These are phyloP conservation scores for Colossoma macropomum DNA, from an alignment of 2,113 vertebrate species.

Conservation along the genomic window DNA sequence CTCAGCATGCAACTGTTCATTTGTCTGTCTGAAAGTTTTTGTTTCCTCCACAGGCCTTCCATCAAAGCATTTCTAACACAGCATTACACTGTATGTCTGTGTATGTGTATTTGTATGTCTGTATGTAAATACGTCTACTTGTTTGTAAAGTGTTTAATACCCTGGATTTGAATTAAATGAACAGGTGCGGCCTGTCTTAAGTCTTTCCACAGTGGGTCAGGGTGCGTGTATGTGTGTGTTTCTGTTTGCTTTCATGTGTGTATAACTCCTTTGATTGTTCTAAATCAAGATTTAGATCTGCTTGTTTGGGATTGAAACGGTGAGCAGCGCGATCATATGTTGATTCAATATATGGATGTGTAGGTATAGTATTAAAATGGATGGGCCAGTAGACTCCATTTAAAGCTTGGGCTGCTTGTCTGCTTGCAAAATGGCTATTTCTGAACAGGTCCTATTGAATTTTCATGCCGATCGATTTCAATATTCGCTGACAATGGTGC, in stretches of 20 bases:
- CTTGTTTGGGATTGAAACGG: constrained; percentile 1
- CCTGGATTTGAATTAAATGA: constrained; percentile 42
- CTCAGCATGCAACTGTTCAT: constrained; percentile 41
- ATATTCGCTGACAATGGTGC: constrained; percentile 42
- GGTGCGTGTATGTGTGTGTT: constrained; percentile 21
- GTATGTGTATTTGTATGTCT: not conserved
- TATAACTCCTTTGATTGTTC: not conserved
- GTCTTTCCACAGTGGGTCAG: constrained; percentile 22
- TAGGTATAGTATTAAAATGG: constrained; percentile 19
- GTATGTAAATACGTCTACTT: constrained; percentile 4
- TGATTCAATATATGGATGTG: constrained; percentile 27
- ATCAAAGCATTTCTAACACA: not conserved
- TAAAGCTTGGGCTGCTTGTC: constrained; percentile 30
- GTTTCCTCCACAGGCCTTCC: not conserved
- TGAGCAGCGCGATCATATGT: not conserved
- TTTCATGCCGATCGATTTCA: constrained; percentile 45
- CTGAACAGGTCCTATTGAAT: constrained; percentile 36
- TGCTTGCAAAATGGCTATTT: constrained; percentile 41
- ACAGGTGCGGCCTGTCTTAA: constrained; percentile 40
- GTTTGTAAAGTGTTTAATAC: constrained; percentile 36
- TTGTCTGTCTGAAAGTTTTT: constrained; percentile 34
- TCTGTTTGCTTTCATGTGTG: not conserved
- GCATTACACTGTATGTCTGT: not conserved
- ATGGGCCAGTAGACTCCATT: constrained; percentile 24
- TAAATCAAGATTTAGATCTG: not conserved